phyloP scores from a whole-genome alignment of 2,888 invertebrate genomes.

The Cotesia congregata region DNA sequence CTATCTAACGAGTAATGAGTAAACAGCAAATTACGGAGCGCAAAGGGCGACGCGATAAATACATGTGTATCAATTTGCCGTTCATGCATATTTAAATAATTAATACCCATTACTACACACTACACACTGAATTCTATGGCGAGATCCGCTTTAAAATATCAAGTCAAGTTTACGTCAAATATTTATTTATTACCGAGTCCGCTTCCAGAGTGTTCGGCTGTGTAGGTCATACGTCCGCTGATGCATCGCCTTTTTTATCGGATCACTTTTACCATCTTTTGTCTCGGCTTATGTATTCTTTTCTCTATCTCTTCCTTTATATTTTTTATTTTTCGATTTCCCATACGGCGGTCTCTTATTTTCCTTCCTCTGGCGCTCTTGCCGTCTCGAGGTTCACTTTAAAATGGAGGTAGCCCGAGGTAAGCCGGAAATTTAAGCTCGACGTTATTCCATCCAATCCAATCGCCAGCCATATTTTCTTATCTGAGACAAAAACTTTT shows the following conservation, averaged over 20 bases:
- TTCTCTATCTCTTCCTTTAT: no score
- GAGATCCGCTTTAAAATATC: neutral
- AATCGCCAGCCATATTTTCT: conserved; percentile 38
- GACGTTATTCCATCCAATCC: conserved; percentile 31
- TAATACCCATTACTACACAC: neutral
- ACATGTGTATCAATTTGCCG: neutral
- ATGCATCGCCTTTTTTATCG: neutral
- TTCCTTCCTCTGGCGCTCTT: conserved; percentile 19
- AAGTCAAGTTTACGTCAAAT: no score
- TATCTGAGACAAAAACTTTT: conserved; percentile 37
- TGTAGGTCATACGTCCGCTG: neutral
- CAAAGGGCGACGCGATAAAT: neutral
- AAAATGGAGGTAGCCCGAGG: conserved; percentile 31
- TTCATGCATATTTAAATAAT: neutral
- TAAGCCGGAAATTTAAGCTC: conserved; percentile 38
- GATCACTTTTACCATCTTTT: neutral
- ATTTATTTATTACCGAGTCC: no score
- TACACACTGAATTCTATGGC: neutral
- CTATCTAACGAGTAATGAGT: neutral
- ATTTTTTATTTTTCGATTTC: neutral
- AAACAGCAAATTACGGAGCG: neutral
- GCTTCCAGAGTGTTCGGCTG: no score
- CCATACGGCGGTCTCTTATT: conserved; percentile 1
- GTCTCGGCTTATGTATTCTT: neutral
- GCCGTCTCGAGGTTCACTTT: neutral